phyloP scores from a whole-genome alignment of 2,113 vertebrate species.

The Python bivittatus region DNA sequence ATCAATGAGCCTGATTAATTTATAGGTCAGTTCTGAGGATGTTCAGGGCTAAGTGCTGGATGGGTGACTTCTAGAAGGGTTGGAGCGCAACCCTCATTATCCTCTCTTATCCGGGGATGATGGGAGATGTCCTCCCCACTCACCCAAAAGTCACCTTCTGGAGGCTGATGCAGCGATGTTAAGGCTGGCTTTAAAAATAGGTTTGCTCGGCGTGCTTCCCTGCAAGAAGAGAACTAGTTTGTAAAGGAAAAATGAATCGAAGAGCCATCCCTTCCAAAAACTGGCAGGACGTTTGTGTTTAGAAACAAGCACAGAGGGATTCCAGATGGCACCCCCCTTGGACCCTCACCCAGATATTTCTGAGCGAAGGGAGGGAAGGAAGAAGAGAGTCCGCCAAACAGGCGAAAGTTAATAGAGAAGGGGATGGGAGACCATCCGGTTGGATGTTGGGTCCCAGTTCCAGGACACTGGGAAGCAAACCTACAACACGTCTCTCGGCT shows the following conservation, averaged over 20 bases:
- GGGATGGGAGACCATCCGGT: too few relatives aligned
- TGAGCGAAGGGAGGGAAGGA: too few relatives aligned
- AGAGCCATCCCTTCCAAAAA: background rate
- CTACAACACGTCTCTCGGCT: background rate
- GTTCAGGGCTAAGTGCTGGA: background rate
- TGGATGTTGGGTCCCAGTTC: background rate
- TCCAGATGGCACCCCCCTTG: rapidly evolving
- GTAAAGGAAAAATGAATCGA: background rate
- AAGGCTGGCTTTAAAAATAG: background rate
- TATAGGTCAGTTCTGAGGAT: background rate
- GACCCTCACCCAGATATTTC: background rate
- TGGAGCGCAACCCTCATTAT: background rate
- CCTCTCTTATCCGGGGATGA: background rate
- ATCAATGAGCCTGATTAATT: background rate
- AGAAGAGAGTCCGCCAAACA: too few relatives aligned
- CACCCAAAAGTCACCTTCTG: background rate
- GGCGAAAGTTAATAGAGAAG: too few relatives aligned
- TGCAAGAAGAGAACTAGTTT: background rate
- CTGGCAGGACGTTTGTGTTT: background rate
- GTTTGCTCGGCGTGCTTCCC: background rate
- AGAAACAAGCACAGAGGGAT: background rate
- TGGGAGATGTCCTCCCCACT: background rate
- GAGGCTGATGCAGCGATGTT: background rate
- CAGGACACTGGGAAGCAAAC: background rate
- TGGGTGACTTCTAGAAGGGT: background rate